These are phyloP conservation scores for Opisthograptis luteolata DNA, from an alignment of 2,888 invertebrate genomes.

Conservation along the genomic window DNA sequence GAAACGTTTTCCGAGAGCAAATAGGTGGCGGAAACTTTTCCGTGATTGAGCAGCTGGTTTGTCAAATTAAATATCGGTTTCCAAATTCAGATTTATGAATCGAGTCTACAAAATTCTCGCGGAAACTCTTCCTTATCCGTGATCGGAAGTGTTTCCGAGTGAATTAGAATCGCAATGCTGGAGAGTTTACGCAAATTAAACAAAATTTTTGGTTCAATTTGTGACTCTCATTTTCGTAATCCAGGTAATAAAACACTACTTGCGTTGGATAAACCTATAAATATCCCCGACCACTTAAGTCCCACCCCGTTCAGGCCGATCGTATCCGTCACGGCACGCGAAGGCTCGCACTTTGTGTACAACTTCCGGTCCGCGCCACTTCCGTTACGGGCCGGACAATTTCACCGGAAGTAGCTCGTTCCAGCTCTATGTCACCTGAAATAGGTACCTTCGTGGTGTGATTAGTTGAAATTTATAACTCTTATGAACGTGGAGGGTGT, in stretches of 20 bases:
- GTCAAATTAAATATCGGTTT: too few species aligned
- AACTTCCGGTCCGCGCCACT: conserved; percentile 65
- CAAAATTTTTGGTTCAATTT: too few species aligned
- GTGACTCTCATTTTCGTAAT: neutral
- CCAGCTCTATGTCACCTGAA: conserved; percentile 78
- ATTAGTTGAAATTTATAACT: conserved; percentile 70
- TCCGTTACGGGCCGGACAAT: conserved; percentile 59
- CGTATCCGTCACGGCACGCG: conserved; percentile 61
- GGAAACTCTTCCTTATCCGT: too few species aligned
- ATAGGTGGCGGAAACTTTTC: too few species aligned
- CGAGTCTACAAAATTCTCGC: too few species aligned
- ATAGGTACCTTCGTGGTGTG: conserved; percentile 63
- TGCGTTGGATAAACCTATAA: conserved; percentile 29
- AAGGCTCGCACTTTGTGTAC: conserved; percentile 82
- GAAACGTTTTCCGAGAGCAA: too few species aligned
- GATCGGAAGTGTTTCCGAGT: too few species aligned
- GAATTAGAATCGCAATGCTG: too few species aligned
- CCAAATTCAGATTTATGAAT: too few species aligned
- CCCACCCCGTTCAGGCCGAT: conserved; percentile 27
- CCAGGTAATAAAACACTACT: conserved; percentile 10
- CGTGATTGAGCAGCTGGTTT: too few species aligned
- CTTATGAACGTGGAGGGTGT: conserved; percentile 54
- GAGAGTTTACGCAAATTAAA: too few species aligned
- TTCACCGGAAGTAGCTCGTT: conserved; percentile 69
- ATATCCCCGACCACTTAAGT: conserved; percentile 28